These are phyloP conservation scores for Serripes groenlandicus DNA, from an alignment of 2,888 invertebrate species.

Conservation along the genomic window DNA sequence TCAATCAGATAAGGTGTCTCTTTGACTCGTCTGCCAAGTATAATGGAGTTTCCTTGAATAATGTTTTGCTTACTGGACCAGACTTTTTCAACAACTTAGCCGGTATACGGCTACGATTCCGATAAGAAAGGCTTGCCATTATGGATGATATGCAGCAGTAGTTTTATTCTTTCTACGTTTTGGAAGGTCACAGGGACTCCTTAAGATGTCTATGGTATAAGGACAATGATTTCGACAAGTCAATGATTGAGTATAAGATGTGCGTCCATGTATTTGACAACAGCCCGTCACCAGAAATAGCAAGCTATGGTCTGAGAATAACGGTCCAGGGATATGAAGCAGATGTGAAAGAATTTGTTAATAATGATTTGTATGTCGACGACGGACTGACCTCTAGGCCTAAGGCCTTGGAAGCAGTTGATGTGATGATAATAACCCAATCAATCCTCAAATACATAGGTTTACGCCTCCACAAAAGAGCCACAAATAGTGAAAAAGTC, in stretches of 20 bases:
- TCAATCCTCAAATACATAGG: not conserved
- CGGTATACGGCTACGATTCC: not conserved
- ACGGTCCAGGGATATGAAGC: not conserved
- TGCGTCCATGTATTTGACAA: not conserved
- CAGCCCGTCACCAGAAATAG: not conserved
- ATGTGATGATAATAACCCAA: not conserved
- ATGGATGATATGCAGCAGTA: not conserved
- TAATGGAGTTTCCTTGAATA: conserved; percentile 46
- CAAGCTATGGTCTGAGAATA: not conserved
- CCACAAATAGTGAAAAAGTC: not conserved
- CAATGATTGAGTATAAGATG: not conserved
- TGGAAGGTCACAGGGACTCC: not conserved
- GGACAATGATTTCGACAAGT: not conserved
- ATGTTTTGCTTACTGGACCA: not conserved
- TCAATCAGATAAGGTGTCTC: conserved; percentile 43
- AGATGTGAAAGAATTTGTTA: conserved; percentile 6
- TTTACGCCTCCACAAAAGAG: not conserved
- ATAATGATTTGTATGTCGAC: conserved; percentile 18
- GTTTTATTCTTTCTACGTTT: not conserved
- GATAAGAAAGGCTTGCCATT: not conserved
- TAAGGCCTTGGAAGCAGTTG: not conserved
- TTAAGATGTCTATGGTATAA: not conserved
- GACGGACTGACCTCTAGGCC: not conserved
- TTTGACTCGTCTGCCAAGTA: conserved; percentile 63
- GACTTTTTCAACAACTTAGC: not conserved